Evolutionary conservation across 2,113 vertebrate genomes (phyloP).

Genomic region (Entelurus aequoreus): DNA sequence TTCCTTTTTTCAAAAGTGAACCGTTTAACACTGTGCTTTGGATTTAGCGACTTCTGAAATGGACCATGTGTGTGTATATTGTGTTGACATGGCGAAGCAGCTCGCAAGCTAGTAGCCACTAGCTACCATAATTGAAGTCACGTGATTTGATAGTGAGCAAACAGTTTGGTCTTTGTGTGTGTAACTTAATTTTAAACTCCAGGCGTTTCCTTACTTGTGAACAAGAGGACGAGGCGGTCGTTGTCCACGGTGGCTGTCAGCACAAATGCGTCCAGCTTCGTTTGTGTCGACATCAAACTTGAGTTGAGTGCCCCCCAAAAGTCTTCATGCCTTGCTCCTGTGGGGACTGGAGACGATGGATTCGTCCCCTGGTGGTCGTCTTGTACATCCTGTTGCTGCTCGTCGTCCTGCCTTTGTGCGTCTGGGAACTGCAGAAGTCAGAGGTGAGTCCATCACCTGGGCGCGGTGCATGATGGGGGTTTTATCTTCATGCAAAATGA

Average conservation of each 20-base stretch:
- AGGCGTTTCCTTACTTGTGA: not conserved
- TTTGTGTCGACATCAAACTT: not conserved
- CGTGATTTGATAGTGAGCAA: conserved; percentile 27
- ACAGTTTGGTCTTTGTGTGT: not conserved
- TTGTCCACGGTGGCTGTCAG: no score
- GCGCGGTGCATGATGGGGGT: not conserved
- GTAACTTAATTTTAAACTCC: not conserved
- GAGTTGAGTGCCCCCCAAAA: no score
- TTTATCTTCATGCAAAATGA: not conserved
- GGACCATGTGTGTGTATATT: conserved; percentile 1
- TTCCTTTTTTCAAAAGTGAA: no score
- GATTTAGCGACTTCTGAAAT: not conserved
- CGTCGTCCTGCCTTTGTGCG: conserved; percentile 82
- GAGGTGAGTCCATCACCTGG: conserved; percentile 70
- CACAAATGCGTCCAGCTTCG: not conserved
- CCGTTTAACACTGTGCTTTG: not conserved
- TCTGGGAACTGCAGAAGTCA: conserved; percentile 90
- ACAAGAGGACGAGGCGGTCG: rapidly evolving
- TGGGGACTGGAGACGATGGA: conserved; percentile 94
- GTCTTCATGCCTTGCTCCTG: conserved; percentile 81
- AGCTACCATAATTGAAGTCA: conserved; percentile 20
- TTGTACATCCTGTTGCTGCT: conserved; percentile 83
- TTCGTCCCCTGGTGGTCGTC: conserved; percentile 85
- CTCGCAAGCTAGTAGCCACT: conserved; percentile 45
- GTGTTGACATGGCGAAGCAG: conserved; percentile 58